Evolutionary conservation across 1,140 invertebrate genomes (phyloP).

Genomic region (Drosophila gunungcola): DNA sequence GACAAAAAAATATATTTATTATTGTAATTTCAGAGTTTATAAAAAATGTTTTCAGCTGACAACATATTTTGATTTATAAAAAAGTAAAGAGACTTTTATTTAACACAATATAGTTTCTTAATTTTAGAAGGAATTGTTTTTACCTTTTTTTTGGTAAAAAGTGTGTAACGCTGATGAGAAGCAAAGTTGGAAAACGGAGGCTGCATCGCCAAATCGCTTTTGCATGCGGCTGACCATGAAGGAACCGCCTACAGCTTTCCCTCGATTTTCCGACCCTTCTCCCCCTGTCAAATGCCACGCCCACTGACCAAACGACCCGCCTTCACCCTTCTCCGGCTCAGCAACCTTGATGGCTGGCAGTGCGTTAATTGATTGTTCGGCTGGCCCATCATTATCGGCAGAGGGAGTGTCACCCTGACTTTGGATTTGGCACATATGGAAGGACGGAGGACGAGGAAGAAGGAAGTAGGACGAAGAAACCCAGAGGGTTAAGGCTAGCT

Average conservation of each 20-base stretch:
- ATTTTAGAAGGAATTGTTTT: not conserved
- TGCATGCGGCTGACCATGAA: slow-evolving; percentile 53
- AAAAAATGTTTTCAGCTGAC: too few species aligned
- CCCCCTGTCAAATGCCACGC: slow-evolving; percentile 11
- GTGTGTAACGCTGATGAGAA: not conserved
- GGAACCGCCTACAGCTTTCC: not conserved
- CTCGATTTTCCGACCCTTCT: not conserved
- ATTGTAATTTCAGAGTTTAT: too few species aligned
- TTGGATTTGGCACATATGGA: slow-evolving; percentile 14
- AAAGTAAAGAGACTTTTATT: too few species aligned
- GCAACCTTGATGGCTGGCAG: slow-evolving; percentile 53
- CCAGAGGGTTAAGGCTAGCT: slow-evolving; percentile 9
- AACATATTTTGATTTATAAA: too few species aligned
- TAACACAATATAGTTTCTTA: too few species aligned
- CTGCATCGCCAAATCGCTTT: slow-evolving; percentile 54
- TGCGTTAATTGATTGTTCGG: slow-evolving; percentile 69
- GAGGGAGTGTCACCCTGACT: slow-evolving; percentile 8
- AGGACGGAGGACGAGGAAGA: not conserved
- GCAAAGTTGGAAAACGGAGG: not conserved
- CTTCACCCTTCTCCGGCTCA: slow-evolving; percentile 2
- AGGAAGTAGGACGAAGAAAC: not conserved
- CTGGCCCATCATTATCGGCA: slow-evolving; percentile 52
- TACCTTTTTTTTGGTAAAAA: not conserved
- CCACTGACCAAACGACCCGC: not conserved
- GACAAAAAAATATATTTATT: too few species aligned